These are phyloP conservation scores for Protonemura montana DNA, from an alignment of 2,888 invertebrate species.

Conservation along the genomic window DNA sequence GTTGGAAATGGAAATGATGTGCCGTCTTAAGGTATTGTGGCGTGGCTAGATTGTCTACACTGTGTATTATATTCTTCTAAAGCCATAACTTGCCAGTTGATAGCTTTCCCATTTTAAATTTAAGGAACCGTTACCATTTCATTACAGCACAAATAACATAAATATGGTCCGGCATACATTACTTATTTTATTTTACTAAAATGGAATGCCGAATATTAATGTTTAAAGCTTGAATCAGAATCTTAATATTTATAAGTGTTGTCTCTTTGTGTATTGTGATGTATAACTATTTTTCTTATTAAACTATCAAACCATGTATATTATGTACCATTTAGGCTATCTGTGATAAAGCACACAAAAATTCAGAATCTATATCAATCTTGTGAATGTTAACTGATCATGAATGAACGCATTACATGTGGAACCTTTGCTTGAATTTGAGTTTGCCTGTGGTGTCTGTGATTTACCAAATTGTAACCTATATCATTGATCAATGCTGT, in stretches of 20 bases:
- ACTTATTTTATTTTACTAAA: not conserved
- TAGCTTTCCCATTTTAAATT: not conserved
- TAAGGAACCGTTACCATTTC: not conserved
- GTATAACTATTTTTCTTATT: not conserved
- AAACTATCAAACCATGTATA: not conserved
- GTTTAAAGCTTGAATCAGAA: not conserved
- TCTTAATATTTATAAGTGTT: not conserved
- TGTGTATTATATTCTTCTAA: not conserved
- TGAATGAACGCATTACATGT: too few species aligned
- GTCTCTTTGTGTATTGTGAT: not conserved
- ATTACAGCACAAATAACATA: not conserved
- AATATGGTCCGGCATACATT: not conserved
- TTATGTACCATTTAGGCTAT: not conserved
- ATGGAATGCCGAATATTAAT: not conserved
- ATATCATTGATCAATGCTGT: too few species aligned
- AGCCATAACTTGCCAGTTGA: not conserved
- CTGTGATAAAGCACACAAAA: slow-evolving; percentile 4
- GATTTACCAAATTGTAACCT: too few species aligned
- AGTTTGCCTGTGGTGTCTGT: too few species aligned
- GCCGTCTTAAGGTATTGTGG: too few species aligned
- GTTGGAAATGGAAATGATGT: too few species aligned
- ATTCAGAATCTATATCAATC: not conserved
- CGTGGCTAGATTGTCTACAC: not conserved
- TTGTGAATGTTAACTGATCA: too few species aligned
- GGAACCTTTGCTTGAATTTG: too few species aligned